phyloP scores from a whole-genome alignment of 1,140 invertebrate genomes.

The Diachasmimorpha longicaudata region DNA sequence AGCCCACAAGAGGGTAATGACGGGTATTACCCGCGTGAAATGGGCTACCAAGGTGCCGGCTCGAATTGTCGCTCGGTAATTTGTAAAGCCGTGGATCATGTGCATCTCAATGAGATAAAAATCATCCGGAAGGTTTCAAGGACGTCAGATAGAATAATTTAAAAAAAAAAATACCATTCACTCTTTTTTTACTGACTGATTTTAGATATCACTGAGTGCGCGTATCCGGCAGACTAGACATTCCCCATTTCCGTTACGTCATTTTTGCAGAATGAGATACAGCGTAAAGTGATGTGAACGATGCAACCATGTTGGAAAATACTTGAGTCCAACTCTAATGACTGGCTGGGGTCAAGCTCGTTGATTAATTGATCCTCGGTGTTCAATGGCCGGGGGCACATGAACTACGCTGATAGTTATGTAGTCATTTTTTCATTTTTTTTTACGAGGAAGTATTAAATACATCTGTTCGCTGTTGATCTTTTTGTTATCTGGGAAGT shows the following conservation, averaged over 20 bases:
- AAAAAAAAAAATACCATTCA: not conserved
- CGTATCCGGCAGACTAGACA: not conserved
- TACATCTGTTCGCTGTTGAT: not conserved
- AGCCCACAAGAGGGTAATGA: conserved; percentile 13
- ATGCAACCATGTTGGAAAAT: conserved; percentile 12
- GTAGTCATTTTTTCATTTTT: not conserved
- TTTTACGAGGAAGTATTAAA: not conserved
- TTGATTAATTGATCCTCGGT: conserved; percentile 28
- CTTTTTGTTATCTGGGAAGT: not conserved
- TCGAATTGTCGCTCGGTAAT: conserved; percentile 21
- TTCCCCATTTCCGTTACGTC: not conserved
- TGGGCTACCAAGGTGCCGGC: conserved; percentile 13
- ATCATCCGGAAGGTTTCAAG: not conserved
- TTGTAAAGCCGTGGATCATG: conserved; percentile 11
- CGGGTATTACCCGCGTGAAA: conserved; percentile 22
- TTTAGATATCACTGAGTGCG: not conserved
- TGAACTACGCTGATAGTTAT: conserved; percentile 1
- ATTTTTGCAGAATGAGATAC: conserved; percentile 4
- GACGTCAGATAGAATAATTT: not conserved
- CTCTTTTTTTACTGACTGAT: not conserved
- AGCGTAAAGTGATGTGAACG: not conserved
- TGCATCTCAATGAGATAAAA: not conserved
- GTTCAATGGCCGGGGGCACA: conserved; percentile 22
- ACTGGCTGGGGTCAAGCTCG: conserved; percentile 21
- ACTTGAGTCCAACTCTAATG: conserved; percentile 20